Evolutionary conservation across 2,113 vertebrate genomes (phyloP), one percentile per base, ranked within the genome.

Genomic region (Serinus canaria): DNA sequence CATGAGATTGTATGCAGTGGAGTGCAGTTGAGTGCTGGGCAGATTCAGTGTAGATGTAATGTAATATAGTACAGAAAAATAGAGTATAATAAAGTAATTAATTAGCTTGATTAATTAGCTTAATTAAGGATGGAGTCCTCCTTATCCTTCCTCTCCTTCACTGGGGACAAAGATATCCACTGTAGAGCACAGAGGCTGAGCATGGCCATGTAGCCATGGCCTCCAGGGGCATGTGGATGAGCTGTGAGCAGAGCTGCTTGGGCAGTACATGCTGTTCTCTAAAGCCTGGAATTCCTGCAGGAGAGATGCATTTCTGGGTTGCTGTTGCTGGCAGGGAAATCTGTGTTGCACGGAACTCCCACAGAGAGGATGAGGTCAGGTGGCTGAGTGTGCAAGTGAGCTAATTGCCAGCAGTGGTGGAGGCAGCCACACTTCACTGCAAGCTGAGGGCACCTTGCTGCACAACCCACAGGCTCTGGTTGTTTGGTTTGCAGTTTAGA

Each of bases 401-500:
- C 30, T 8, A 16, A 17, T 22, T 63, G 77, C 58, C 77, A 33
- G 76, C 67, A 75, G 75, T 9, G 8, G 23, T 21, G 21, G 79
- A 83, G 86, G 64, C 83, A 46, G 39, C 73, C 63, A 3, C 17
- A 2, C 43, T 28, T 31, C 50, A 1, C 59, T 60, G 73, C 76
- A 58, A 90, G 70, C 87, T 85, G 87, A 47, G 67, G 50, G 47
- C 7, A 31, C 80, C 53, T 3, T 23, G 53, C 74, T 90, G 92
- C 75, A 66, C 49, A 92, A 30, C 58, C 58, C 62, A 21, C 44
- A 11, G 72, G 85, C 94, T 87, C 16, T 5, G 7, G 15, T 39
- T 44, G 93, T 81, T 95, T 75, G 87, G 56, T 88, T 93, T 79
- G 90, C 1, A 31, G 60, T 77, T 77, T 83, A 4, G 70, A 85